phyloP scores from a whole-genome alignment of 2,113 vertebrate species.

The Macrotis lagotis region DNA sequence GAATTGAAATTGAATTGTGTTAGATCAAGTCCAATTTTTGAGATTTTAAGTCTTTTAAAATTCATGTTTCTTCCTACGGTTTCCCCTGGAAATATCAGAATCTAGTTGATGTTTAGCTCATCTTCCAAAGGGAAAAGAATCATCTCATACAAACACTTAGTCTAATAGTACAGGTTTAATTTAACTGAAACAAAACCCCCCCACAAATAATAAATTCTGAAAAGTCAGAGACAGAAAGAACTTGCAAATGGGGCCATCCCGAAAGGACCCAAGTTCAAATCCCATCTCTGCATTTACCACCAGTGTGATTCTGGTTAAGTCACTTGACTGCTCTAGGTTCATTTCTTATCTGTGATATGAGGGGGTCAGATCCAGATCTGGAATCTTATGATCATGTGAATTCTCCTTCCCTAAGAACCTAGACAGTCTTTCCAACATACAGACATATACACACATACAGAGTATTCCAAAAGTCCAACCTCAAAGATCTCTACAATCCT shows the following conservation, averaged over 20 bases:
- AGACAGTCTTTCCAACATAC: not conserved
- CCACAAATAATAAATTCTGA: not conserved
- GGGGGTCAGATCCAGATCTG: not conserved
- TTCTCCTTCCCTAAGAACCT: not conserved
- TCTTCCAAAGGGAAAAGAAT: not conserved
- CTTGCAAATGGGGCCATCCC: not conserved
- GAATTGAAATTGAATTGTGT: not conserved
- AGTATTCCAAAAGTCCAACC: not conserved
- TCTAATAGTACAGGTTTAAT: not conserved
- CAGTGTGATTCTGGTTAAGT: not conserved
- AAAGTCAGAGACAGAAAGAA: not conserved
- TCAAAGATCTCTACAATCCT: not conserved
- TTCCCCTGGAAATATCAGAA: not conserved
- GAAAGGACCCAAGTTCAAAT: not conserved
- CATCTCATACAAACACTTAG: not conserved
- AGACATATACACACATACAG: not conserved
- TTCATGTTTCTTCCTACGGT: not conserved
- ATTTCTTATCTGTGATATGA: not conserved
- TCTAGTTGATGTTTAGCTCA: not conserved
- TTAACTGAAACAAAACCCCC: not conserved
- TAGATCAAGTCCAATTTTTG: not conserved
- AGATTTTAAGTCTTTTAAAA: not conserved
- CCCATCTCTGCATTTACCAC: not conserved
- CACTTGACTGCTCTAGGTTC: not conserved
- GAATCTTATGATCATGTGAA: not conserved